Evolutionary conservation across 2,113 vertebrate species (phyloP), one percentile per base, ranked within the genome.

Genomic region (Ciconia maguari): DNA sequence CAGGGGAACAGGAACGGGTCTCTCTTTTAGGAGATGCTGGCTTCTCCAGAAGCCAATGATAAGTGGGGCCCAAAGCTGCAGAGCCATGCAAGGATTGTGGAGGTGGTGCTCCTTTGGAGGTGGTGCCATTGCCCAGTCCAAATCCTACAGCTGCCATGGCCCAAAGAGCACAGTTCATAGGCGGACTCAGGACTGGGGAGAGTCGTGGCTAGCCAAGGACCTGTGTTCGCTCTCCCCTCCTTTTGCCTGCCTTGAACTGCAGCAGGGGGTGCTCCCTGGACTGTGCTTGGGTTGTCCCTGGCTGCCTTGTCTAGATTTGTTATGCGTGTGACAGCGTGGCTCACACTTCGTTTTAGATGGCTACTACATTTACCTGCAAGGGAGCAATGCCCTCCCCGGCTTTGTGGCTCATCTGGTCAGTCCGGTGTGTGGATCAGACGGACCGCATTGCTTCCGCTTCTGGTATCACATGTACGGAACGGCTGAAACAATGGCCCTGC

Each of bases 391-490:
- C 36, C 29, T 75, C 9, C 30, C 78, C 0, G 98, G 98, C 69
- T 98, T 97, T 94, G 90, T 95, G 10, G 98, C 98, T 48, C 96
- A 97, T 2, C 87, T 99, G 81, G 27, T 97, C 87, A 98, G 98
- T 46, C 96, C 98, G 0, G 54, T 15, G 29, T 98, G 98, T 91
- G 66, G 88, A n/a, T 91, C 83, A 16, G 55, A 84, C 27, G 98
- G 98, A 77, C 76, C 94, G 4, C 90, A 98, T 76, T 99, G 99
- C 95, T 95, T 99, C 83, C 80, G 93, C 32, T 99, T 99, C 96
- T 99, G 98, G 98, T 99, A 99, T 94, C 98, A 99, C 94, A 98
- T 99, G 98, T 98, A 98, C 13, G 98, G 99, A 48, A 83, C 42
- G 26, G 97, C 97, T 41, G 3, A 22, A 12, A 52, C 91, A 13